These are phyloP conservation scores for Zapornia atra DNA, from an alignment of 2,113 vertebrate genomes.

Conservation along the genomic window DNA sequence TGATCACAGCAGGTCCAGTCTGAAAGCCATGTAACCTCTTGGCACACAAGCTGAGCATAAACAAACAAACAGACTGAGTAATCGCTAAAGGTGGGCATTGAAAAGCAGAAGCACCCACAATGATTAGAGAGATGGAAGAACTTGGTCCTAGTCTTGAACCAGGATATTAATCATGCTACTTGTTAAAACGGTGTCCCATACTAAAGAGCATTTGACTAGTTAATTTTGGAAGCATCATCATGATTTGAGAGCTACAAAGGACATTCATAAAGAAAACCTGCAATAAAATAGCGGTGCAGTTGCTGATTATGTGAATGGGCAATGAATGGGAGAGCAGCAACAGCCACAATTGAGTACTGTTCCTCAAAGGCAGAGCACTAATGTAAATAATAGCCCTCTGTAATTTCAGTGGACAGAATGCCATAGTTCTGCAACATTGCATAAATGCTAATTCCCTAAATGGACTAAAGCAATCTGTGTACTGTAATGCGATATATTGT, in stretches of 20 bases:
- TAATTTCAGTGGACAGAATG: background rate
- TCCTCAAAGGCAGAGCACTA: background rate
- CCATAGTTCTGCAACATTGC: background rate
- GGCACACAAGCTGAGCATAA: background rate
- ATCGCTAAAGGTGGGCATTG: fast-evolving
- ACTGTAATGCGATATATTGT: background rate
- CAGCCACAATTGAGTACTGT: background rate
- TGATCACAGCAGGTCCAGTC: background rate
- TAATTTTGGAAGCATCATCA: background rate
- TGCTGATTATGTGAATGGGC: background rate
- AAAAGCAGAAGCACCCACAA: background rate
- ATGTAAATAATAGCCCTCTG: background rate
- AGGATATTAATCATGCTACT: background rate
- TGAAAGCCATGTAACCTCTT: background rate
- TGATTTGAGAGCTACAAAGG: background rate
- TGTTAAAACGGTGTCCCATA: background rate
- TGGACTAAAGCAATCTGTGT: background rate
- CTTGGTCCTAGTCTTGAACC: background rate
- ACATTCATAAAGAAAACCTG: background rate
- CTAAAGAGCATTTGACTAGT: background rate
- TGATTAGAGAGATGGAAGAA: background rate
- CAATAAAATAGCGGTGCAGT: background rate
- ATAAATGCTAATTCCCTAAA: background rate
- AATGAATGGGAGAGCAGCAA: background rate
- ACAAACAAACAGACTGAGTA: background rate